phyloP scores from a whole-genome alignment of 2,797 vertebrate genomes.

The Mormyrus proboscirostris region DNA sequence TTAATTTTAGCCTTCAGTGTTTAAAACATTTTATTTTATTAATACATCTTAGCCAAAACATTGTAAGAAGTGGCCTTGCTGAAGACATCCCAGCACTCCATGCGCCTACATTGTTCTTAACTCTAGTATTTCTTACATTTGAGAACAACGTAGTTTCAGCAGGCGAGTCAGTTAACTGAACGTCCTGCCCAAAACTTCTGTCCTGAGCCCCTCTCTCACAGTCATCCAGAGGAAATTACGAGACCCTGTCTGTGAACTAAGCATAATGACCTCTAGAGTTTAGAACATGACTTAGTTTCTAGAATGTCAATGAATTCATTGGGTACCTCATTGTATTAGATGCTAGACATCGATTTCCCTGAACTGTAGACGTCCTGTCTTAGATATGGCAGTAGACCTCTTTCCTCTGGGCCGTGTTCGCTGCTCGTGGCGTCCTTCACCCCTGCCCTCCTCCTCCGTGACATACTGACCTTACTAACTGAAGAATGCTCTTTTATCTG shows the following conservation, averaged over 20 bases:
- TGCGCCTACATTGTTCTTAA: not conserved
- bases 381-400: not conserved
- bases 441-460: not conserved
- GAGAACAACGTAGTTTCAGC: not conserved
- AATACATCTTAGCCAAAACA: not conserved
- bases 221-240: not conserved
- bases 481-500: constrained; percentile 15
- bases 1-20: not conserved
- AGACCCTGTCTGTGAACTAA: not conserved
- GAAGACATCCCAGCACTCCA: not conserved
- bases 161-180: not conserved
- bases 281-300: not conserved
- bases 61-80: not conserved
- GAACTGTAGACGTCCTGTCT: not conserved
- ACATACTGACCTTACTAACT: not conserved
- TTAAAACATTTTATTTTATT: not conserved
- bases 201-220: not conserved
- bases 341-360: not conserved
- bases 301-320: not conserved
- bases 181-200: not conserved
- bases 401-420: not conserved
- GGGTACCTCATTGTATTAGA: not conserved
- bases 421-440: constrained; percentile 20
- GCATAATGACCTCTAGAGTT: not conserved
- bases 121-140: not conserved